Percentiles rank a stretch among this genome's conserved stretches.
These are phyloP conservation scores for Austrolebias charrua DNA, from an alignment of 2,797 vertebrate genomes.

Conservation along the genomic window DNA sequence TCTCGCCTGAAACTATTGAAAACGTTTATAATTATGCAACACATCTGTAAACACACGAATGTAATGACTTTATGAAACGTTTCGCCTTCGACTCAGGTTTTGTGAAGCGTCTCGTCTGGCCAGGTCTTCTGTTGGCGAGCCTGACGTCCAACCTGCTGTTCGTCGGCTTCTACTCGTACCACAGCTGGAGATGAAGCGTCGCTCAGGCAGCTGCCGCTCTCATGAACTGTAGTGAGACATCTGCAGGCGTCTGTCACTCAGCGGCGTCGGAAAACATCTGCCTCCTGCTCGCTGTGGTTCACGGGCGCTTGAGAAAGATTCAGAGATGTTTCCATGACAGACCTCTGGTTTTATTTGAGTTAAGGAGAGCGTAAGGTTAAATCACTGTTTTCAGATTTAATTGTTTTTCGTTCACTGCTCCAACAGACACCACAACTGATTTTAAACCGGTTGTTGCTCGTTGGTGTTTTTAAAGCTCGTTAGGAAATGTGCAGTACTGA, in stretches of 20 bases:
- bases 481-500: conserved; percentile 52
- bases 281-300: conserved; percentile 18
- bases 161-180: conserved; percentile 84
- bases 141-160: conserved; percentile 86
- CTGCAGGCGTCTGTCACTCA: conserved; percentile 12
- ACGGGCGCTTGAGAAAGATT: conserved; percentile 16
- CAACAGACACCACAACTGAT: not conserved
- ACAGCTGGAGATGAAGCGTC: conserved; percentile 75
- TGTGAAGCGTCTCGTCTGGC: conserved; percentile 69
- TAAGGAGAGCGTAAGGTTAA: not conserved
- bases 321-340: conserved; percentile 10
- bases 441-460: conserved; percentile 22
- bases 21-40: no score
- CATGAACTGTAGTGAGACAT: not conserved
- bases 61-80: no score
- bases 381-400: no score
- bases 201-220: not conserved
- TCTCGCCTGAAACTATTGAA: no score
- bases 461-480: conserved; percentile 19
- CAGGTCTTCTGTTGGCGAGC: conserved; percentile 84
- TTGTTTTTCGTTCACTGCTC: no score
- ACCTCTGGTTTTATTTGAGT: conserved; percentile 17
- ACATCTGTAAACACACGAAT: no score
- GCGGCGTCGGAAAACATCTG: conserved; percentile 9
- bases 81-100: conserved; percentile 70